Conservation (phyloP, 1,140 invertebrate species). For the Carcinoscorpius rotundicauda region DNA sequence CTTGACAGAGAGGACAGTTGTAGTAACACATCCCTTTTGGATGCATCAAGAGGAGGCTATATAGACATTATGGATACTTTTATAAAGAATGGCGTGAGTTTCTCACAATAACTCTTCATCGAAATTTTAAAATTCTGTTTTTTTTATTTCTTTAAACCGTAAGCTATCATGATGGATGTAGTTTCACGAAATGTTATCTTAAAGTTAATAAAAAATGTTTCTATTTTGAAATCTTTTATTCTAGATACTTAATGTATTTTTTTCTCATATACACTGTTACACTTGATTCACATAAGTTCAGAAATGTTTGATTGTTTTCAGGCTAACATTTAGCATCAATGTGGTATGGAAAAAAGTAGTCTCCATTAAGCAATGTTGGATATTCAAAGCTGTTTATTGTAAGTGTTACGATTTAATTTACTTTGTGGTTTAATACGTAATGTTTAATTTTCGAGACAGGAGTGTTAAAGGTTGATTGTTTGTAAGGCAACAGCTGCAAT, state of each 20-base stretch:
- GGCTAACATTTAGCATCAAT: conserved; percentile 27
- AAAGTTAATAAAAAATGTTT: neutral
- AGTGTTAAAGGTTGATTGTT: conserved; percentile 30
- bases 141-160: neutral
- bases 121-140: neutral
- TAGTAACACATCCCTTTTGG: conserved; percentile 49
- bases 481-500: conserved; percentile 29
- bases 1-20: conserved; percentile 39
- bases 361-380: conserved; percentile 47
- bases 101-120: conserved; percentile 2
- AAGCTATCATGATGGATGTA: neutral
- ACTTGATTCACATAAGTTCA: too few species aligned
- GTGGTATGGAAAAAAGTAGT: conserved; percentile 36
- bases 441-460: conserved; percentile 33
- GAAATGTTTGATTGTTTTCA: conserved; percentile 4
- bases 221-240: neutral
- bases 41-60: conserved; percentile 43
- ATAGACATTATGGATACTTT: conserved; percentile 32
- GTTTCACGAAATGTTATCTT: neutral
- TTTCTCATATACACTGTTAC: too few species aligned
- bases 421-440: too few species aligned
- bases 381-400: conserved; percentile 35
- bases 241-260: too few species aligned
- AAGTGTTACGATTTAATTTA: too few species aligned
- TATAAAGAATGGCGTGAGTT: conserved; percentile 29